These are phyloP conservation scores for Erythrocercus mccallii DNA, from an alignment of 2,113 vertebrate genomes.

Conservation along the genomic window DNA sequence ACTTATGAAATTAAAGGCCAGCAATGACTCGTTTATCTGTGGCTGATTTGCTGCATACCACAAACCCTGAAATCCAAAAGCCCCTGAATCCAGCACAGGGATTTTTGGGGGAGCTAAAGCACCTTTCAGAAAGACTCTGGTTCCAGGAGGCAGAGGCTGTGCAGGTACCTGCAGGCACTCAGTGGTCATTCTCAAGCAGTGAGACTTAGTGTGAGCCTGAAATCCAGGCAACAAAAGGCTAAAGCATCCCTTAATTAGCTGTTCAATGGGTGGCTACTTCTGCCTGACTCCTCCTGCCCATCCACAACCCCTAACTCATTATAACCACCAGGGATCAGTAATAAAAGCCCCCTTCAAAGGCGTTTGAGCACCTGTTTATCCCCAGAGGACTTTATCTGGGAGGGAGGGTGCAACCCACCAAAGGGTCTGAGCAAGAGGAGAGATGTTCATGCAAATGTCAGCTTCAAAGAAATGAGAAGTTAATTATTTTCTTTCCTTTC, in stretches of 20 bases:
- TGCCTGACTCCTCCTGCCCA: not conserved
- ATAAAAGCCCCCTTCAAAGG: not conserved
- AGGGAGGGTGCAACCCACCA: not conserved
- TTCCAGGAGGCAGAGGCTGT: not conserved
- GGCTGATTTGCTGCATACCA: not conserved
- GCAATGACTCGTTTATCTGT: not conserved
- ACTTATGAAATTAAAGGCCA: not conserved
- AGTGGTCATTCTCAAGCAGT: not conserved
- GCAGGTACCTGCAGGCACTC: not conserved
- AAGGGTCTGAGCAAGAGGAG: not conserved
- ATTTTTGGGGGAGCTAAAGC: not conserved
- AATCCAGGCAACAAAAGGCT: not conserved
- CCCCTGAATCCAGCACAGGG: not conserved
- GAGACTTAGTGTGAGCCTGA: not conserved
- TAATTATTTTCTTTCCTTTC: not conserved
- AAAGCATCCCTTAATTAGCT: slow-evolving; percentile 1
- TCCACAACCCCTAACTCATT: not conserved
- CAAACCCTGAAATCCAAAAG: not conserved
- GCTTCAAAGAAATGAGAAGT: not conserved
- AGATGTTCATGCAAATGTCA: not conserved
- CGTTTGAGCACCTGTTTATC: not conserved
- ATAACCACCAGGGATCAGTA: not conserved
- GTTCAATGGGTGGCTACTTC: not conserved
- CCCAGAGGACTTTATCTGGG: not conserved
- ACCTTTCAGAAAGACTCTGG: not conserved